A percentile compares a stretch with the other conserved stretches of the same genome.
These are phyloP conservation scores for Halcyon leucocephala DNA, from an alignment of 2,797 vertebrate species.

Conservation along the genomic window DNA sequence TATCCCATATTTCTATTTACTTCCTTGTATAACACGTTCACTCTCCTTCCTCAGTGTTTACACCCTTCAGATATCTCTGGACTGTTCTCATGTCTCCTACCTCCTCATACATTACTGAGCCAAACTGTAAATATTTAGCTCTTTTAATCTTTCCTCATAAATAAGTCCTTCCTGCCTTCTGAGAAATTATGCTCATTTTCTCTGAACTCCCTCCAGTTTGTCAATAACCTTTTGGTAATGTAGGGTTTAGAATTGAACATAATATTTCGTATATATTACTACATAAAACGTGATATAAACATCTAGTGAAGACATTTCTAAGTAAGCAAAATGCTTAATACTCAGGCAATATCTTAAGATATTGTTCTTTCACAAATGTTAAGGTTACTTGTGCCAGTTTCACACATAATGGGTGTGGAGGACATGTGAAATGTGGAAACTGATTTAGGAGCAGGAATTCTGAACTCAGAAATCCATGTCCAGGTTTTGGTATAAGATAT, in stretches of 20 bases:
- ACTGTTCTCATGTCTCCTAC: constrained; percentile 40
- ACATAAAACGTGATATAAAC: not conserved
- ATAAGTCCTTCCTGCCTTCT: constrained; percentile 63
- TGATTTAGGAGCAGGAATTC: not conserved
- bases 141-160: constrained; percentile 63
- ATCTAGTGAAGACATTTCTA: not conserved
- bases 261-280: not conserved
- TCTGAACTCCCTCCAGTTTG: constrained; percentile 63
- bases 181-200: constrained; percentile 45
- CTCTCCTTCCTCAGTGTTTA: constrained; percentile 43
- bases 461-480: not conserved
- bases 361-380: not conserved
- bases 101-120: constrained; percentile 67
- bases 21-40: constrained; percentile 30
- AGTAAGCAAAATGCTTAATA: not conserved
- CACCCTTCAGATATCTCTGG: constrained; percentile 23
- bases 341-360: not conserved
- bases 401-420: not conserved
- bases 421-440: not conserved
- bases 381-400: not conserved
- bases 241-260: not conserved
- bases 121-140: constrained; percentile 69
- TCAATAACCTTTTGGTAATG: constrained; percentile 40
- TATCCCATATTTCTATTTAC: constrained; percentile 41
- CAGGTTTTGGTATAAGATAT: not conserved